Conservation (phyloP, 2,797 vertebrate species). For the Hyperoplus immaculatus region DNA sequence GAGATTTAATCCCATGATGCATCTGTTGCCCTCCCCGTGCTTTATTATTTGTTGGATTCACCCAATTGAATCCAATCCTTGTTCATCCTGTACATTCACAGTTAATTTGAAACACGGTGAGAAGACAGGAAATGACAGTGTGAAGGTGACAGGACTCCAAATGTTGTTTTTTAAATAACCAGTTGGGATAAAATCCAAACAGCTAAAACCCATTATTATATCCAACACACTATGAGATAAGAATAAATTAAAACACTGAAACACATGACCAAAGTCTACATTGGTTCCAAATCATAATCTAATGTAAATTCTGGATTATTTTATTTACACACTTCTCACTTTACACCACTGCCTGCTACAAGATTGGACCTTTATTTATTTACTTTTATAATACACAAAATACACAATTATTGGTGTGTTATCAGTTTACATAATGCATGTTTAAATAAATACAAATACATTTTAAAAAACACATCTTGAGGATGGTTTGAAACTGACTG, state of each 20-base stretch:
- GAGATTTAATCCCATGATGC: conserved; percentile 12
- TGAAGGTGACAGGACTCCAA: background rate
- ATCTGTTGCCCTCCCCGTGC: conserved; percentile 3
- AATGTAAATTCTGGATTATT: background rate
- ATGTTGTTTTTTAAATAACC: background rate
- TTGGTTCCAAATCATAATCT: background rate
- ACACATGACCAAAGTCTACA: background rate
- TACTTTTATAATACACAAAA: no score
- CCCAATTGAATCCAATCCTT: conserved; percentile 16
- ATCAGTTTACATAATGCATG: background rate
- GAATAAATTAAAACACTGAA: background rate
- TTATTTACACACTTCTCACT: background rate
- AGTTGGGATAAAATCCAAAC: conserved; percentile 4
- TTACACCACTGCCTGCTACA: background rate
- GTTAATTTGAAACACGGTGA: conserved; percentile 7
- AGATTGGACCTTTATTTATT: no score
- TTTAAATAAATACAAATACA: background rate
- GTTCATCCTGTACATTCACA: background rate
- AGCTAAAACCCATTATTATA: background rate
- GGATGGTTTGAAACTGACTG: background rate
- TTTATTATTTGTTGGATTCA: conserved; percentile 22
- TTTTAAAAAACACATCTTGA: background rate
- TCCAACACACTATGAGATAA: background rate
- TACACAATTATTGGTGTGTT: no score
- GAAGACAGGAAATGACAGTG: background rate